Percentiles rank a stretch among this genome's conserved stretches.
Evolutionary conservation across 1,140 invertebrate genomes (phyloP).

Genomic region (Zaprionus lachaisei): DNA sequence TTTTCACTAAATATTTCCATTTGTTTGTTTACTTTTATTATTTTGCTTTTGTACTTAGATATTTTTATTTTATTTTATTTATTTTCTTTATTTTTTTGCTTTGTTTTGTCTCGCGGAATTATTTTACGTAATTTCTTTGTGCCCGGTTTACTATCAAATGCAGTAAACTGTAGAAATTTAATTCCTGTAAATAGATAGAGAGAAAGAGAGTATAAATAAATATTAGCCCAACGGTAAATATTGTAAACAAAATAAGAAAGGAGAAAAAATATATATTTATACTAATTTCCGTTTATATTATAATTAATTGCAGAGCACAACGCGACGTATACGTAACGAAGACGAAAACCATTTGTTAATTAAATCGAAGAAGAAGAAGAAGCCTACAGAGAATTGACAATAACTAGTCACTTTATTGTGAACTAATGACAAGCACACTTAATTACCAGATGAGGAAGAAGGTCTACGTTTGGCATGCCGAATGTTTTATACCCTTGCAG

Average conservation of each 20-base stretch:
- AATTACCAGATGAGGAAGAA: too few relatives aligned
- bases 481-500: too few relatives aligned
- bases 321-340: slow-evolving; percentile 47
- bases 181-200: slow-evolving; percentile 61
- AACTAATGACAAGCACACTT: not conserved
- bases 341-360: slow-evolving; percentile 7
- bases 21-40: slow-evolving; percentile 17
- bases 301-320: slow-evolving; percentile 49
- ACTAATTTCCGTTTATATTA: slow-evolving; percentile 9
- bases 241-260: not conserved
- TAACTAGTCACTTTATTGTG: not conserved
- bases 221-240: slow-evolving; percentile 17
- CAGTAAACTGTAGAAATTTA: slow-evolving; percentile 77
- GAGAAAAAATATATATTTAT: not conserved
- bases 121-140: slow-evolving; percentile 56
- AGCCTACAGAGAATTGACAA: not conserved
- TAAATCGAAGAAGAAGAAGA: not conserved
- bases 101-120: slow-evolving; percentile 59
- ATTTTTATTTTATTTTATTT: slow-evolving; percentile 7
- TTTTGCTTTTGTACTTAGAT: slow-evolving; percentile 20
- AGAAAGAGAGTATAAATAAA: slow-evolving; percentile 25
- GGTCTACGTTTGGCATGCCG: too few relatives aligned
- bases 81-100: slow-evolving; percentile 23
- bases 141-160: slow-evolving; percentile 68
- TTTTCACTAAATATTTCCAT: slow-evolving; percentile 46